A percentile compares a stretch with the other conserved stretches of the same genome.
Evolutionary conservation across 2,113 vertebrate genomes (phyloP).

Genomic region (Hydrochoerus hydrochaeris): DNA sequence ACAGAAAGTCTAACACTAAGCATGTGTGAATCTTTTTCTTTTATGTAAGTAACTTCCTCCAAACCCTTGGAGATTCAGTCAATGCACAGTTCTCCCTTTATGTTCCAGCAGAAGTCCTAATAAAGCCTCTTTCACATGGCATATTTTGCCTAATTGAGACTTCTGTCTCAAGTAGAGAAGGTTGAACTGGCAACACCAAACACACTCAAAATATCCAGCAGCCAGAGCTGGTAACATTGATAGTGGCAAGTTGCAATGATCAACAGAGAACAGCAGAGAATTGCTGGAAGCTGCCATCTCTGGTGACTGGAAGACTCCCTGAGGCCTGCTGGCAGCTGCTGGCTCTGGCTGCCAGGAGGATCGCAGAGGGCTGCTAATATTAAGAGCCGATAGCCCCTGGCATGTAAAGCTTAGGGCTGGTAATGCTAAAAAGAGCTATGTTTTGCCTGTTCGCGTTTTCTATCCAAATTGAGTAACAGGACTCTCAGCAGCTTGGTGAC

Average conservation of each 20-base stretch:
- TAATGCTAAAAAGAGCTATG: neutral
- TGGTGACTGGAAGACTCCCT: neutral
- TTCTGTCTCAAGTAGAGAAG: neutral
- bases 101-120: neutral
- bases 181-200: neutral
- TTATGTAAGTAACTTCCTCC: neutral
- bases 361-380: neutral
- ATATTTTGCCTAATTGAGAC: neutral
- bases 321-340: neutral
- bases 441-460: neutral
- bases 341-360: neutral
- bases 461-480: neutral
- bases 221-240: neutral
- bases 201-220: neutral
- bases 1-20: neutral
- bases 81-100: neutral
- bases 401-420: neutral
- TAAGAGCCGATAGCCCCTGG: neutral
- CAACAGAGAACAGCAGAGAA: neutral
- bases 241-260: neutral
- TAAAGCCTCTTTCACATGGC: neutral
- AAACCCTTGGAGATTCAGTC: neutral
- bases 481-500: neutral
- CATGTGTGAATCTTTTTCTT: neutral
- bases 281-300: neutral